Conservation (phyloP, 2,797 vertebrate genomes). For the Meriones psammophilus region DNA sequence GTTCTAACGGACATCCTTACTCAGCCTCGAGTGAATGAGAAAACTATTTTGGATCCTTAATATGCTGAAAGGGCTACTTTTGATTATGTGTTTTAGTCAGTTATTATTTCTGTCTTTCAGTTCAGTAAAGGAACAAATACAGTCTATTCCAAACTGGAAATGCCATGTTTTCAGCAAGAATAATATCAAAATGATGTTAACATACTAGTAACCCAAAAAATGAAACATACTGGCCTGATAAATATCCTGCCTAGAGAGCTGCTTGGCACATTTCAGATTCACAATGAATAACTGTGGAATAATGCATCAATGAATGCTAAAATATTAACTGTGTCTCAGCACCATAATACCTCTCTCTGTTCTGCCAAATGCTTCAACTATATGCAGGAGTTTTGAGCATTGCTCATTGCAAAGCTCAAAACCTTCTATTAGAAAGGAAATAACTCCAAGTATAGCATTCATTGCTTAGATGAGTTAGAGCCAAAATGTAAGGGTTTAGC, state of each 20-base stretch:
- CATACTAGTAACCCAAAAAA: constrained; percentile 28
- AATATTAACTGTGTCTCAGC: constrained; percentile 42
- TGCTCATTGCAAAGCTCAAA: background rate
- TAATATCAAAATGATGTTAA: constrained; percentile 52
- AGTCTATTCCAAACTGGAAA: constrained; percentile 52
- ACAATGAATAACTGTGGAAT: constrained; percentile 15
- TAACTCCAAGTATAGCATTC: background rate
- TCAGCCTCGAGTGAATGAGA: background rate
- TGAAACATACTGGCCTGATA: constrained; percentile 23
- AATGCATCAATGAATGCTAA: constrained; percentile 68
- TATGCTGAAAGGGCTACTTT: constrained; percentile 16
- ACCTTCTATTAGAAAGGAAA: constrained; percentile 19
- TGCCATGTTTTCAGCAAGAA: constrained; percentile 54
- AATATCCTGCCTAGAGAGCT: constrained; percentile 62
- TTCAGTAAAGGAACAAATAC: constrained; percentile 4
- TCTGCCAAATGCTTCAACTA: constrained; percentile 12
- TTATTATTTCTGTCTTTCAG: constrained; percentile 52
- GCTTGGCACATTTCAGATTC: constrained; percentile 15
- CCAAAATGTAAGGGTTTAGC: background rate
- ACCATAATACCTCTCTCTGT: constrained; percentile 36
- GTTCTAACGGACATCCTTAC: constrained; percentile 10
- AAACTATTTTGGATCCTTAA: background rate
- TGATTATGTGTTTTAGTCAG: constrained; percentile 24
- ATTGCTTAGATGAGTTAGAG: background rate
- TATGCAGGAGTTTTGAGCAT: background rate